Evolutionary conservation across 2,888 invertebrate species (phyloP), one percentile per base, ranked within the genome.

Genomic region (Drosophila lacicola): DNA sequence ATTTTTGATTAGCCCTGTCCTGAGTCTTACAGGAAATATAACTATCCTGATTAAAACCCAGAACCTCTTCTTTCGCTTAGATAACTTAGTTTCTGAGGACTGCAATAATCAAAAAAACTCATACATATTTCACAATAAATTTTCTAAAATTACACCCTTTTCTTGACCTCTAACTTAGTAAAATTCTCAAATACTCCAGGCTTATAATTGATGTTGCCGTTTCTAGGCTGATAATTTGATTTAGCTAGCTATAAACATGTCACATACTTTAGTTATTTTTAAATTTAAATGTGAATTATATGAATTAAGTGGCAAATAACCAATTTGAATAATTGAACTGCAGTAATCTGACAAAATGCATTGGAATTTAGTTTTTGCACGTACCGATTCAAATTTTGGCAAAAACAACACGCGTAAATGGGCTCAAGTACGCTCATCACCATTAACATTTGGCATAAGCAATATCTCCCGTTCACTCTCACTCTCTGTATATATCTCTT

Each of bases 341-440:
- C 6, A 41, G 14, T 42, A 42, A 63, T 63, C 42, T 25, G 2
- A 13, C 34, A 29, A 47, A 44, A 19, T 44, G 63, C 33, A 25
- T 21, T 21, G 4, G 17, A 34, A 37, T 64, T 44, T 25, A 11
- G 34, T 33, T 33, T 46, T 36, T 11, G 57, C 19, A 37, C 57
- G 37, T 11, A 8, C 13, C 29, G 9, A 19, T 37, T 25, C 19
- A n/a, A 13, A 17, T 19, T 6, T 14, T 25, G 11, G 33, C 9
- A 42, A 41, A 45, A 42, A 42, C 29, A 45, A 37, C 21, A 37
- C 36, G 50, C 29, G 51, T 61, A 39, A 70, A 42, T 54, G 34
- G 49, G 34, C 36, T 65, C 41, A 45, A 53, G 39, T 11, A 29
- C 50, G 55, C 80, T 80, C 78, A 82, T 81, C 70, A 77, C 61